Conservation (phyloP, 2,888 invertebrate species). For the Plusia festucae region DNA sequence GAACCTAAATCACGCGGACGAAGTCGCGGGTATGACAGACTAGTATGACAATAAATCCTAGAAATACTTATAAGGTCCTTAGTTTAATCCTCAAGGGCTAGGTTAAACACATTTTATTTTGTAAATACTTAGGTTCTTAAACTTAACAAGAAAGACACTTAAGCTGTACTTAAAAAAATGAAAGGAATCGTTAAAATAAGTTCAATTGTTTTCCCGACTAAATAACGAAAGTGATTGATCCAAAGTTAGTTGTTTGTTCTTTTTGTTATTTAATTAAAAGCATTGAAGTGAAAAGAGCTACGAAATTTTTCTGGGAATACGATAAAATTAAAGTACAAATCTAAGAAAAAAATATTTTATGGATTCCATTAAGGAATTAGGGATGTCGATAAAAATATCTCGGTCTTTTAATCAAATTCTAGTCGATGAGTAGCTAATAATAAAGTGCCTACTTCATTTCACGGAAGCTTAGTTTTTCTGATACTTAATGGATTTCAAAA, state of each 20-base stretch:
- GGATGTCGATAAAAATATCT: not conserved
- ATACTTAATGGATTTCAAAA: too few species aligned
- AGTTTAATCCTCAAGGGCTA: not conserved
- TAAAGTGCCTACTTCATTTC: not conserved
- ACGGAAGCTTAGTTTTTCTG: too few species aligned
- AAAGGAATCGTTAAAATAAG: not conserved
- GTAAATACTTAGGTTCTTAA: not conserved
- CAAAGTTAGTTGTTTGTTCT: slow-evolving; percentile 21
- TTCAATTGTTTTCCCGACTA: not conserved
- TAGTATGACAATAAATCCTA: too few species aligned
- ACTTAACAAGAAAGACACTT: not conserved
- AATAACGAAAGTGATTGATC: not conserved
- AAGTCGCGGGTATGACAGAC: too few species aligned
- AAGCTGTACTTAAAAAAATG: not conserved
- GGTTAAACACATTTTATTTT: not conserved
- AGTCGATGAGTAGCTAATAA: not conserved
- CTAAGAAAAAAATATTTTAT: not conserved
- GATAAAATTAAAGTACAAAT: not conserved
- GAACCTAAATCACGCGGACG: too few species aligned
- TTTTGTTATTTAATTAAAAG: slow-evolving; percentile 5
- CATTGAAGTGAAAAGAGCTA: not conserved
- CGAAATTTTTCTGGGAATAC: not conserved
- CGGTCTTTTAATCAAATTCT: not conserved
- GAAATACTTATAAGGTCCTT: not conserved
- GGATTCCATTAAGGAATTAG: not conserved